Conservation (phyloP, 2,888 invertebrate species). For the Zygothrica quintamaculata region DNA sequence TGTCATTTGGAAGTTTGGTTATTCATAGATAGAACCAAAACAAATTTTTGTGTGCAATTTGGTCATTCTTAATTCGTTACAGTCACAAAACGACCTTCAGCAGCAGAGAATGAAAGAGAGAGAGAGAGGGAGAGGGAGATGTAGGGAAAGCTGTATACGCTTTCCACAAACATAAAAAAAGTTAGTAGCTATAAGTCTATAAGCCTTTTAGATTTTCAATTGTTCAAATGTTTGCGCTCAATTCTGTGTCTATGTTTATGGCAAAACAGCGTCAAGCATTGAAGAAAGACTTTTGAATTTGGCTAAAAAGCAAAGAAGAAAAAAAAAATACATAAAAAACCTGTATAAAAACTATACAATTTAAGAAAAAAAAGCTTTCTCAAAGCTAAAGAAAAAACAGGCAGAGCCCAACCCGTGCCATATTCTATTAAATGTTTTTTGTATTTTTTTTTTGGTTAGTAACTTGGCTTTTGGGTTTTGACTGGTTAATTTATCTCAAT, state of each 20-base stretch:
- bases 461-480: slow-evolving; percentile 5
- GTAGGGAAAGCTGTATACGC: slow-evolving; percentile 68
- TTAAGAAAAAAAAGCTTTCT: slow-evolving; percentile 64
- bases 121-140: too few species aligned
- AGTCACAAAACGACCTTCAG: slow-evolving; percentile 65
- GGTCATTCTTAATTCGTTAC: slow-evolving; percentile 31
- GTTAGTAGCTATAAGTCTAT: slow-evolving; percentile 51
- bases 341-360: slow-evolving; percentile 27
- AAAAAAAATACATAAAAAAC: slow-evolving; percentile 24
- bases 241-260: slow-evolving; percentile 58
- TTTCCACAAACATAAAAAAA: slow-evolving; percentile 40
- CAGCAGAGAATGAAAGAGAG: slow-evolving; percentile 38
- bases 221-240: slow-evolving; percentile 66
- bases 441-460: too few species aligned
- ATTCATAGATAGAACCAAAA: slow-evolving; percentile 14
- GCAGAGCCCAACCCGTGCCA: slow-evolving; percentile 12
- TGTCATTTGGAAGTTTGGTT: too few species aligned
- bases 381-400: slow-evolving; percentile 57
- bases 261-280: slow-evolving; percentile 54
- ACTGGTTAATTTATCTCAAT: slow-evolving; percentile 73
- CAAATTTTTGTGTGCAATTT: slow-evolving; percentile 49
- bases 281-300: slow-evolving; percentile 59
- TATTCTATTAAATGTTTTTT: slow-evolving; percentile 1
- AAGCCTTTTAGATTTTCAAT: slow-evolving; percentile 77
- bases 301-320: too few species aligned